Conservation (phyloP, 2,113 vertebrate genomes). For the Engraulis encrasicolus region DNA sequence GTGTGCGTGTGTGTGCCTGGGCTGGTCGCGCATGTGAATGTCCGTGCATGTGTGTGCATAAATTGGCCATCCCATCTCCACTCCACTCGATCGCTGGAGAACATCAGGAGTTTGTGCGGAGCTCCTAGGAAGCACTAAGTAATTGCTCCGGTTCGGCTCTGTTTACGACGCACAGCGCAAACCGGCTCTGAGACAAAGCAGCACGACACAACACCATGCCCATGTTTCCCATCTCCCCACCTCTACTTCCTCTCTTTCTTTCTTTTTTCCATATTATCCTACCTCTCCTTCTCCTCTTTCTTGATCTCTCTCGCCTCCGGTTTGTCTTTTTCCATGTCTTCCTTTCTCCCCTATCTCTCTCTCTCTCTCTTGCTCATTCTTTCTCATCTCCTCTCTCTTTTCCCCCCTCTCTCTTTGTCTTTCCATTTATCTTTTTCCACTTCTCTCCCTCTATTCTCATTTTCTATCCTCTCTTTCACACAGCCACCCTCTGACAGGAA, state of each 20-base stretch:
- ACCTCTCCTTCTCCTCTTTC: too few relatives aligned
- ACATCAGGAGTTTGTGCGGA: slow-evolving; percentile 58
- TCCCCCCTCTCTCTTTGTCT: too few relatives aligned
- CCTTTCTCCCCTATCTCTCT: too few relatives aligned
- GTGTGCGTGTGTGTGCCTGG: not conserved
- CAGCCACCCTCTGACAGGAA: slow-evolving; percentile 46
- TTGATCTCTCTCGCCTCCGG: too few relatives aligned
- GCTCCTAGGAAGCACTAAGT: slow-evolving; percentile 71
- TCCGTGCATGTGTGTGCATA: not conserved
- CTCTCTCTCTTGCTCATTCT: too few relatives aligned
- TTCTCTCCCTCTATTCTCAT: too few relatives aligned
- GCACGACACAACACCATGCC: slow-evolving; percentile 61
- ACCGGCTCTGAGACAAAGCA: slow-evolving; percentile 70
- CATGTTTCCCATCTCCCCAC: slow-evolving; percentile 36
- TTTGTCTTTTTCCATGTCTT: too few relatives aligned
- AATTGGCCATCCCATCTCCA: slow-evolving; percentile 40
- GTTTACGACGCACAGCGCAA: slow-evolving; percentile 70
- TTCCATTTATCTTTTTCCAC: too few relatives aligned
- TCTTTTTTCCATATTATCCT: too few relatives aligned
- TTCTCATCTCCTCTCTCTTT: too few relatives aligned
- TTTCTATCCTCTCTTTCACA: too few relatives aligned
- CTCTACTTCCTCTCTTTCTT: too few relatives aligned
- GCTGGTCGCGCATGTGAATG: not conserved
- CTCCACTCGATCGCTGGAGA: slow-evolving; percentile 51
- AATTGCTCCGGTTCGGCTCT: slow-evolving; percentile 72